Conservation (phyloP, 2,888 invertebrate genomes). For the Apotomis capreana region DNA sequence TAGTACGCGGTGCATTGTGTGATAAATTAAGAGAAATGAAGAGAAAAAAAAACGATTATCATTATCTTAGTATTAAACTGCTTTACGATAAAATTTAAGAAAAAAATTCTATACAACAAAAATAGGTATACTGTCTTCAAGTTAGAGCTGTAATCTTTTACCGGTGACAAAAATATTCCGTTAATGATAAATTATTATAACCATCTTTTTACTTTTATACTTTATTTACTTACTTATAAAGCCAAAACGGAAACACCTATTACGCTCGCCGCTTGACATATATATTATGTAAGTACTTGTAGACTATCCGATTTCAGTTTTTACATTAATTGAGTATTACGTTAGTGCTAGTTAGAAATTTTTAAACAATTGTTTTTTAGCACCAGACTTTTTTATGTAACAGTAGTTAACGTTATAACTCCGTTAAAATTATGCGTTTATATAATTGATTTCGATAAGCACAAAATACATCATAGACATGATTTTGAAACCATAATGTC, state of each 20-base stretch:
- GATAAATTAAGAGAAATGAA: background rate
- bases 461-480: background rate
- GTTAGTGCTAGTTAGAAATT: background rate
- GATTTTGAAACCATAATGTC: background rate
- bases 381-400: too few species aligned
- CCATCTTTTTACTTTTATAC: background rate
- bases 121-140: background rate
- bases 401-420: too few species aligned
- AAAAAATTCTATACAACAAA: background rate
- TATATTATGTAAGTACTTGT: too few species aligned
- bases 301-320: background rate
- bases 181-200: background rate
- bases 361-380: background rate
- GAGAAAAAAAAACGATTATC: background rate
- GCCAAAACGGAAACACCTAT: too few species aligned
- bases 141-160: background rate
- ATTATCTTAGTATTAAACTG: slow-evolving; percentile 10
- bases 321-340: background rate
- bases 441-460: too few species aligned
- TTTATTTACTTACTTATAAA: too few species aligned
- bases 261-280: too few species aligned
- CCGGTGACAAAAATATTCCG: background rate
- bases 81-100: background rate
- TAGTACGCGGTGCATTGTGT: background rate
- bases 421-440: too few species aligned